Evolutionary conservation across 2,888 invertebrate species (phyloP), one percentile per base, ranked within the genome.

Genomic region (Lochmaea crataegi): DNA sequence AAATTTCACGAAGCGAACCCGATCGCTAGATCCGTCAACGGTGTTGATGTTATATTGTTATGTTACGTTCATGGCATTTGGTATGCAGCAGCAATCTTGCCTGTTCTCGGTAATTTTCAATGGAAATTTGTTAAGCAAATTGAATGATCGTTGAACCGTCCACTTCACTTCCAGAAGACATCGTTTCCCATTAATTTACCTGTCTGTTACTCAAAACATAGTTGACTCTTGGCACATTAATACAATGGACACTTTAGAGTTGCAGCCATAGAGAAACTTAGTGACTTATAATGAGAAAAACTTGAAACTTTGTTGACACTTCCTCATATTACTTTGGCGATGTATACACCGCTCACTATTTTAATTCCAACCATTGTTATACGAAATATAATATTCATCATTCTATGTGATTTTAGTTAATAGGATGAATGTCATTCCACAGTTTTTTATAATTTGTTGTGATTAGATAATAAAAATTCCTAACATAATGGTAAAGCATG

Each of bases 61-160:
- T 57, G 26, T 14, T 26, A 58, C 38, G 16, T 58, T 32, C 58
- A 26, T 14, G 10, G 32, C 14, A 58, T 58, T 16, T 32, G 14
- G 38, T 38, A 58, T 38, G 32, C 32, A 38, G 12, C 32, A 58
- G n/a, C 14, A 32, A 58, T 56, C 56, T 66, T 56, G 22, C n/a
- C 56, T 66, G 41, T 41, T 66, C 65, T 41, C 65, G 12, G 56
- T 56, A 56, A 66, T 57, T 66, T 45, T 56, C 41, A 56, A 4
- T 56, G 38, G 56, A 66, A 66, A 66, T 66, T 56, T 66, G 56
- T 66, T 66, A 66, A 38, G 65, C 41, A 66, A 56, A 66, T 66
- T 66, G 65, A 58, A 58, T 32, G 65, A 66, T 56, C 14, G 65
- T 56, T 66, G 12, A 66, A 42, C 41, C 51, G 56, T 38, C 16